Base-by-base conservation (phyloP, 2,888 invertebrate genomes). In the Temnothorax ravouxi region DNA sequence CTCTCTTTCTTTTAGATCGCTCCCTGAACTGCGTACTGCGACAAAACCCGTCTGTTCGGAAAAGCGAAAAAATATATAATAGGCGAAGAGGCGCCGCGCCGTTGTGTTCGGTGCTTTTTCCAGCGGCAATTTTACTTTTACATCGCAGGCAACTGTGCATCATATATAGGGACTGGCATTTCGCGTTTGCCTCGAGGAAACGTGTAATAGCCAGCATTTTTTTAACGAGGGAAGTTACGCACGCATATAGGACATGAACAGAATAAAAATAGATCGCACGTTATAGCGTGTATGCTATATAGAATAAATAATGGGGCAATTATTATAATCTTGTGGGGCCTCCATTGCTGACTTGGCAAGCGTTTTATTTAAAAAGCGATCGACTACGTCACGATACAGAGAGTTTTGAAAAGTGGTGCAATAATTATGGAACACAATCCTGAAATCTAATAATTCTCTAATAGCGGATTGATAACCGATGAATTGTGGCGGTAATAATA, bases 191-290 rank as follows among this genome's bases (percentile, higher is more conserved):
- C 34, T 25, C 38, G 59, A 59, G 59, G 21, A 69, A 59, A 29
- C 44, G 44, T 3, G 34, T 67, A 56, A 79, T 56, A 18, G 34
- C 11, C 11, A 34, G 25, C 79, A 34, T 56, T 79, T 71, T 72
- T 77, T 71, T 59, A 59, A 69, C 29, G 41, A 25, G 61, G 15
- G 4, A 76, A 80, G 21, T 34, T 77, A 80, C 38, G 67, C 81
- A 76, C 80, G 21, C 62, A 81, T 80, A 80, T 44, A 21, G 47
- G 52, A 47, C 62, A 64, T 25, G 8, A 54, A 38, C 25, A 25
- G 62, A 29, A 66, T 44, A 82, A 82, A 74, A 82, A 82, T 80
- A 47, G 59, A 80, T 80, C 13, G 56, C 44, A 56, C 79, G 11
- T 56, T 69, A 44, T 11, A 4, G 18, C 72, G 56, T 72, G 34